Evolutionary conservation across 2,797 vertebrate species (phyloP).

Genomic region (Sebastes jordani): DNA sequence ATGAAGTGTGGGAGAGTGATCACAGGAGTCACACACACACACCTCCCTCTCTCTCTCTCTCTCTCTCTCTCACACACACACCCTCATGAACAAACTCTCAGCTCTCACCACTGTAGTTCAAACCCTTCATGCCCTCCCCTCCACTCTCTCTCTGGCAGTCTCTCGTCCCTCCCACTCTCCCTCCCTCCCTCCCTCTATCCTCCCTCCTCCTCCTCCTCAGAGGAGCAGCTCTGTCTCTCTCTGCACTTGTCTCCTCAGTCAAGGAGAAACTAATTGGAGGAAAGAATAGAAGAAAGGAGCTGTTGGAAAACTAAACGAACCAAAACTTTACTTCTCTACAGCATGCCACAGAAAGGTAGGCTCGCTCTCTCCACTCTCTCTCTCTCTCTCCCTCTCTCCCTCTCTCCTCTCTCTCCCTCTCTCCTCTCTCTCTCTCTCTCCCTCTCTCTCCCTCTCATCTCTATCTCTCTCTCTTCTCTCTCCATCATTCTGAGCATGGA

Average conservation of each 20-base stretch:
- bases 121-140: slow-evolving; percentile 5
- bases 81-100: not conserved
- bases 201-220: slow-evolving; percentile 80
- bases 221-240: slow-evolving; percentile 77
- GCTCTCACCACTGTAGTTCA: not conserved
- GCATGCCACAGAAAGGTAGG: slow-evolving; percentile 95
- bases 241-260: slow-evolving; percentile 76
- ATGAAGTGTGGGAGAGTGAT: slow-evolving; percentile 2
- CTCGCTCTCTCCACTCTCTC: not conserved
- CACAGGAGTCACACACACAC: not conserved
- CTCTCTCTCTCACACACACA: not conserved
- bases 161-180: slow-evolving; percentile 30
- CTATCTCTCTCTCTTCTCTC: not conserved
- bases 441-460: not conserved
- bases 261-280: slow-evolving; percentile 79
- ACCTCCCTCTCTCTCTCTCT: not conserved
- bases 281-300: slow-evolving; percentile 80
- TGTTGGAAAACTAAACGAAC: slow-evolving; percentile 87
- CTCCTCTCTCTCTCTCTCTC: not conserved
- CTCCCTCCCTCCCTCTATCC: slow-evolving; percentile 49
- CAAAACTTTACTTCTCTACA: slow-evolving; percentile 75
- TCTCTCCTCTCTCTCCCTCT: not conserved
- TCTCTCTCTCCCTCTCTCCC: not conserved
- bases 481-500: not conserved
- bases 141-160: not conserved